Evolutionary conservation across 1,140 invertebrate genomes (phyloP), one percentile per base, ranked within the genome.

Genomic region (Drosophila suzukii): DNA sequence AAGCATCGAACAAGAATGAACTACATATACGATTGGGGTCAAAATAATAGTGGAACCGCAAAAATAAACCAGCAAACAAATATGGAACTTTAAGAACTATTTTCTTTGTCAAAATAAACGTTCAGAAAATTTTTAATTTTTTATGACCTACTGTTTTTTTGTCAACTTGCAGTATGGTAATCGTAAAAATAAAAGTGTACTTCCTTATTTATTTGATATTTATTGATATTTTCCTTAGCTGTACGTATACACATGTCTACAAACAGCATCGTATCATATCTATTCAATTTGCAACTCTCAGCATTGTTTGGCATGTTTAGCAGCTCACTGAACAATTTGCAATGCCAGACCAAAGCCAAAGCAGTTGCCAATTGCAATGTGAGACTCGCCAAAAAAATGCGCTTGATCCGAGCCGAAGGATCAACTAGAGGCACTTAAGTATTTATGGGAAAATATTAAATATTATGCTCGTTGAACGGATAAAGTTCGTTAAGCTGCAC

Each of bases 211-310:
- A n/a, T n/a, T n/a, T n/a, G n/a, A n/a, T n/a, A n/a, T n/a, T n/a
- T 27, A 27, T 27, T 27, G 27, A 27, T 27, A 2, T 27, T 27
- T 27, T 27, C 7, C 4, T 1, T 7, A 46, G 4, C 7, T 4
- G 41, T 11, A 30, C 47, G 60, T 55, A 65, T 20, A 20, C 38
- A 11, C 38, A 34, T 41, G 49, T 66, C 17, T 65, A 65, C 46
- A 51, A 49, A 46, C 38, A 32, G 38, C 39, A n/a, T 47, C 63
- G 27, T 54, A 53, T 66, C 71, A 68, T 71, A 83, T 88, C 76
- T 84, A 88, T 88, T 88, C 84, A 89, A 88, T 88, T 88, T 89
- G 79, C 80, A 80, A 83, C 75, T 89, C 66, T 70, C 68, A 72
- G 79, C 78, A 74, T 73, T 78, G 79, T 76, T 88, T 89, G 83